Conservation (phyloP, 2,113 vertebrate genomes). For the Pelodiscus sinensis region DNA sequence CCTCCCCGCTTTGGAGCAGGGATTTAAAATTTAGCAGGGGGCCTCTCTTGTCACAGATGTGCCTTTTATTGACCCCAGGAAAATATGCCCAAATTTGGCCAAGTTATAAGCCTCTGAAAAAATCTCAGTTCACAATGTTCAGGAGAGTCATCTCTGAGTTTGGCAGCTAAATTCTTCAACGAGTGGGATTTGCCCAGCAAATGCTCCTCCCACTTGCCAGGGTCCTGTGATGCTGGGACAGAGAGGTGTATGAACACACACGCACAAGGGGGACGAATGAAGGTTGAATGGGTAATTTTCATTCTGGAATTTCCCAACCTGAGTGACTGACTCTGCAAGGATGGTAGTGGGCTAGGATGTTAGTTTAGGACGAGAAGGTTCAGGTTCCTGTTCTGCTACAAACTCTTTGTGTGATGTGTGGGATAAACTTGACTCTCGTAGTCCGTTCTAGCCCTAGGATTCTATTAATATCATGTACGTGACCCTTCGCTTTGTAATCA, state of each 20-base stretch:
- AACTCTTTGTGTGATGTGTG: neutral
- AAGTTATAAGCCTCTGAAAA: neutral
- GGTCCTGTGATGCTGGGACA: neutral
- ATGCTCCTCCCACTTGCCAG: neutral
- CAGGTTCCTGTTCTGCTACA: neutral
- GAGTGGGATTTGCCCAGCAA: neutral
- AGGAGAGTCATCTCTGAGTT: neutral
- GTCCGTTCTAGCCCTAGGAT: neutral
- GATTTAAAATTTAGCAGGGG: neutral
- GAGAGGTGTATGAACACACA: neutral
- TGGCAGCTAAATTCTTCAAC: neutral
- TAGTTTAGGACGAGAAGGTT: neutral
- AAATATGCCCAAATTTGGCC: rapidly evolving
- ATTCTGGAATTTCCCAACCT: neutral
- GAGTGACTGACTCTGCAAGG: neutral
- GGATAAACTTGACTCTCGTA: neutral
- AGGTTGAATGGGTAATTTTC: neutral
- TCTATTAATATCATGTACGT: neutral
- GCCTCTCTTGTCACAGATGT: neutral
- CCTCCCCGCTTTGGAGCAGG: neutral
- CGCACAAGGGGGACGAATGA: neutral
- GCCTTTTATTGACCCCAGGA: neutral
- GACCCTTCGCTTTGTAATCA: neutral
- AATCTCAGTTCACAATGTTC: neutral
- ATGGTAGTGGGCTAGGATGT: neutral